Evolutionary conservation across 1,140 invertebrate species (phyloP), one percentile per base, ranked within the genome.

Genomic region (Drosophila seguyi): DNA sequence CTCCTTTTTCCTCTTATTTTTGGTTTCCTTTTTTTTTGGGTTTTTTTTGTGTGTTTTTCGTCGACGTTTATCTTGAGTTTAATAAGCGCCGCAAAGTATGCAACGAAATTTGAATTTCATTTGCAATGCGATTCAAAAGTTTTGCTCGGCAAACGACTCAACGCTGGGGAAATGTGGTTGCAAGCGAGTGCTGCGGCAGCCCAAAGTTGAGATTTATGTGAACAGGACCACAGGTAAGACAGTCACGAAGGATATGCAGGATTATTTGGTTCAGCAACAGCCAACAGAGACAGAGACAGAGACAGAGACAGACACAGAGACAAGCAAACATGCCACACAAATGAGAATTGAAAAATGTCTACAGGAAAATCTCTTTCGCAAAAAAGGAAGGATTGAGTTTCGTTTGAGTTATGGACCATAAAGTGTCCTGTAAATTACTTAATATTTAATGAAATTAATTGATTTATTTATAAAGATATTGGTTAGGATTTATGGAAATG

Each of bases 61-160:
- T 41, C 25, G 36, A 18, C 25, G 52, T 80, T 68, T 76, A 61
- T 56, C 62, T 44, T 34, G 62, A 48, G 25, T 58, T 75, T 62
- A 53, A 52, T 38, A 50, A 63, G 38, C 61, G 61, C 61, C 61
- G 41, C 74, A 75, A 59, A 75, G 71, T 76, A 75, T 75, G 71
- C 60, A 59, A n/a, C 29, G 58, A 57, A 76, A 76, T 75, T 75
- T 59, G 52, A 76, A 74, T 66, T 58, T 39, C 36, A 75, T 56
- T 74, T 55, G 68, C 52, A 65, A 65, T 74, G 44, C 71, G n/a
- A 34, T 47, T 31, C 20, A 50, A 29, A 58, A 38, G 50, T 50
- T 50, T 50, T 34, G n/a, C 44, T 27, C 44, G 25, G 25, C 22
- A 45, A 27, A 52, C 34, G 6, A 22, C 14, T 7, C 36, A 2